Base-by-base conservation (phyloP, 2,113 vertebrate genomes). In the Dipodomys ordii region DNA sequence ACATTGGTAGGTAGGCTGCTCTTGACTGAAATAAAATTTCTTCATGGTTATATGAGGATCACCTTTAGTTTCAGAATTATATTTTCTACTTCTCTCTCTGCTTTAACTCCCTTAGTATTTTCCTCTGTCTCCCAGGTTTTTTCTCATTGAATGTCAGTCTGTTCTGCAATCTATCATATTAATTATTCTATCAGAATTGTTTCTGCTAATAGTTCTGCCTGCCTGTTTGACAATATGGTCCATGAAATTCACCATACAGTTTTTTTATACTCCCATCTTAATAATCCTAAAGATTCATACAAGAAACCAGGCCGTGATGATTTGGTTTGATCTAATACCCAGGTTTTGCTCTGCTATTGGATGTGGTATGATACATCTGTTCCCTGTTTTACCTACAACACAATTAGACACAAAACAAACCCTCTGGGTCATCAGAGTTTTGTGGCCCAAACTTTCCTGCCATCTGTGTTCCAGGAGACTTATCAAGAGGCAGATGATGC, bases 381-480 rank as follows among this genome's bases (percentile, higher is more conserved):
- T 44, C n/a, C 23, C 65, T 95, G 28, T 82, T 95, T 95, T 90
- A 80, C 77, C 76, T 96, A 46, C 13, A 91, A 83, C 60, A n/a
- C 84, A 93, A 84, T 95, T 90, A 94, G 90, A 94, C 35, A 27
- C 78, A 73, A 83, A 90, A 86, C 0, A 92, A 80, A 95, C 76
- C 69, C 0, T 72, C 86, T 73, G 25, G 16, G 2, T 80, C 64
- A 65, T 11, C 85, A 88, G 90, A 92, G 49, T 80, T 88, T 91
- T 64, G 39, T 72, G 69, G 30, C n/a, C 46, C 73, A 83, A 94
- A 83, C 10, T 77, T 53, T 82, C 35, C 60, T 80, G 49, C 81
- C 76, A 89, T 94, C 77, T 88, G 67, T 35, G 32, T 94, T 91
- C 35, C 81, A 69, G 79, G 30, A 79, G 72, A 94, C 88, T 86